phyloP scores from a whole-genome alignment of 2,113 vertebrate genomes.

The Paedocypris sp. region DNA sequence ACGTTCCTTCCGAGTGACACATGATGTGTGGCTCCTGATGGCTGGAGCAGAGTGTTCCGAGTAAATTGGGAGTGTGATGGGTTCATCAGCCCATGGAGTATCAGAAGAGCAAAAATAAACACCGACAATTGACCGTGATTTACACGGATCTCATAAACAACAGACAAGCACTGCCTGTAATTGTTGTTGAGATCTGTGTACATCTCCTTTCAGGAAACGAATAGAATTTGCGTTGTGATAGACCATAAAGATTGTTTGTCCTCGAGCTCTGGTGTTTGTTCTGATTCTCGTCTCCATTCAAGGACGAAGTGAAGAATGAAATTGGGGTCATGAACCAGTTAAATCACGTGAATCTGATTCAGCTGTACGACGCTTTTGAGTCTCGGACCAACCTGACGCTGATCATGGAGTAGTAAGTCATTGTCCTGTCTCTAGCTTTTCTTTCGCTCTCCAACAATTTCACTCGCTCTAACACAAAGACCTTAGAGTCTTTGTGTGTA shows the following conservation, averaged over 20 bases:
- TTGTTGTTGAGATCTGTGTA: too few relatives aligned
- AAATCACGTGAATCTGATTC: slow-evolving; percentile 76
- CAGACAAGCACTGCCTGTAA: too few relatives aligned
- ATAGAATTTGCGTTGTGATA: too few relatives aligned
- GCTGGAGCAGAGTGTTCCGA: neutral
- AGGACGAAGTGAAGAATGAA: slow-evolving; percentile 87
- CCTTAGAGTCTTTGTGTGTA: too few relatives aligned
- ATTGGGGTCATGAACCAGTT: slow-evolving; percentile 83
- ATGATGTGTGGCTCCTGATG: neutral
- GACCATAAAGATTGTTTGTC: neutral
- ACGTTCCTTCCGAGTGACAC: neutral
- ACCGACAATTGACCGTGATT: too few relatives aligned
- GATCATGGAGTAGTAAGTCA: slow-evolving; percentile 82
- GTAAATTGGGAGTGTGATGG: neutral
- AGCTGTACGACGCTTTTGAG: slow-evolving; percentile 85
- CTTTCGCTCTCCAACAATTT: too few relatives aligned
- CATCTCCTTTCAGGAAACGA: too few relatives aligned
- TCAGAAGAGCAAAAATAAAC: too few relatives aligned
- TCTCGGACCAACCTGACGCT: slow-evolving; percentile 69
- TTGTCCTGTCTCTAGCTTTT: too few relatives aligned
- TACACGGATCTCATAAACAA: too few relatives aligned
- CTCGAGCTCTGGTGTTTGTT: neutral
- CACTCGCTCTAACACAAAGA: too few relatives aligned
- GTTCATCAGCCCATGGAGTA: too few relatives aligned
- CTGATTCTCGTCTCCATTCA: neutral